Base-by-base conservation (phyloP, 2,797 vertebrate genomes). In the Picus viridis region DNA sequence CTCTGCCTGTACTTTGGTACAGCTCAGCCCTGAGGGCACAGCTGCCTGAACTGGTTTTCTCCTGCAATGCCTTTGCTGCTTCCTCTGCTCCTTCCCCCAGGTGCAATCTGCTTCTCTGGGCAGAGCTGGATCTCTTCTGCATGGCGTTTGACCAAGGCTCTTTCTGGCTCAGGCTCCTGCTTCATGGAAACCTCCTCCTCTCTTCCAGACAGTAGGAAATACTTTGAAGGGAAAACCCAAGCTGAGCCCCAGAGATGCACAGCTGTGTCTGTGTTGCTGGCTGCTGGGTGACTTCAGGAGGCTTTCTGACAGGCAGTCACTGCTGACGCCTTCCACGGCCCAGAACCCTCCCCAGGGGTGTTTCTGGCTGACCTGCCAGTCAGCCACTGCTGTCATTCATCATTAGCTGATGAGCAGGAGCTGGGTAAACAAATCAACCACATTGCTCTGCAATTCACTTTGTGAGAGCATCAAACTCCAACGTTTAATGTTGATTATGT, bases 311-410 rank as follows among this genome's bases (percentile, higher is more conserved):
- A 45, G 49, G 49, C 43, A 53, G 53, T 43, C 30, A 2, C 1
- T 77, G 72, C 70, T 74, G 67, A 58, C 72, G n/a, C 61, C 41
- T 78, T 36, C 61, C 51, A 5, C 64, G 56, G 54, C 22, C 2
- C 7, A 6, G 30, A 59, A 27, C 61, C 72, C 61, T 47, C 29
- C 82, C 79, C 9, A 4, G 29, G 69, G 9, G 36, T 22, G 39
- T 75, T 90, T 94, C 16, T 89, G 89, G 77, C 88, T 92, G 86
- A 57, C 67, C 77, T 91, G 92, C 43, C 57, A 51, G 51, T 67
- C 92, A 85, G 6, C 82, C 41, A 18, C 56, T 87, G 86, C 18
- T 85, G 86, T 80, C 79, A 70, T 17, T 89, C 64, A 36, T 39
- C 1, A 15, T 83, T 62, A 84, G 83, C 67, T 93, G 76, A 92